These are phyloP conservation scores for Adelosebastes latens DNA, from an alignment of 2,797 vertebrate species.

Conservation along the genomic window DNA sequence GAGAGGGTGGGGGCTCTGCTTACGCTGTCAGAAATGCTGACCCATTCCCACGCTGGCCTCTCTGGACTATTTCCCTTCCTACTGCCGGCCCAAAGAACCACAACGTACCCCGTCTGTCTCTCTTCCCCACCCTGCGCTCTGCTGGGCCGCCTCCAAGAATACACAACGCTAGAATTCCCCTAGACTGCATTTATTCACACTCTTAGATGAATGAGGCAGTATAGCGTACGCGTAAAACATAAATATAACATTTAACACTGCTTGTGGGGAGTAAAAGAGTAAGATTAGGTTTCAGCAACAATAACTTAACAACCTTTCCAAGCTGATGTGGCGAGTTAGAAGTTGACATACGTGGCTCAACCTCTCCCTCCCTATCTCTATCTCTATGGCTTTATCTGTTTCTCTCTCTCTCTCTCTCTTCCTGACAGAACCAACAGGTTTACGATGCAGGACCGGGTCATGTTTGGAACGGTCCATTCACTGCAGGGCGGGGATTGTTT, in stretches of 20 bases:
- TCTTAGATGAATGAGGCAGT: constrained; percentile 21
- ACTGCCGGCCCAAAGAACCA: constrained; percentile 53
- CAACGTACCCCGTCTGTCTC: constrained; percentile 50
- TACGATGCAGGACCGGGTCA: constrained; percentile 37
- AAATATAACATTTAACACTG: not conserved
- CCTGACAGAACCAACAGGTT: constrained; percentile 47
- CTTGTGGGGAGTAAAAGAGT: not conserved
- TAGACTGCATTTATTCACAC: constrained; percentile 23
- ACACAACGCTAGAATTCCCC: constrained; percentile 43
- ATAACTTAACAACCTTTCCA: not conserved
- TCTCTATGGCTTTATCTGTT: not conserved
- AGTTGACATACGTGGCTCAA: not conserved
- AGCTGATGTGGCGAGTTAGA: constrained; percentile 3
- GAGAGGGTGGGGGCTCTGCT: constrained; percentile 56
- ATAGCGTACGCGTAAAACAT: constrained; percentile 1
- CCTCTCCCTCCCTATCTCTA: not conserved
- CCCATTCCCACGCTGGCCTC: constrained; percentile 84
- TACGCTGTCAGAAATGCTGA: constrained; percentile 76
- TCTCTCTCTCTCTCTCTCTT: constrained; percentile 1
- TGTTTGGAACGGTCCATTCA: constrained; percentile 62
- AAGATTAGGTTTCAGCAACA: not conserved
- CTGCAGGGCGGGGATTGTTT: constrained; percentile 62
- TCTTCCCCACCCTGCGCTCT: constrained; percentile 37
- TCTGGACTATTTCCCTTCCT: constrained; percentile 67
- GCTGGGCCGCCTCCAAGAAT: constrained; percentile 48